A percentile compares a stretch with the other conserved stretches of the same genome.
Evolutionary conservation across 2,888 invertebrate genomes (phyloP).

Genomic region (Ennomos fuscantarius): DNA sequence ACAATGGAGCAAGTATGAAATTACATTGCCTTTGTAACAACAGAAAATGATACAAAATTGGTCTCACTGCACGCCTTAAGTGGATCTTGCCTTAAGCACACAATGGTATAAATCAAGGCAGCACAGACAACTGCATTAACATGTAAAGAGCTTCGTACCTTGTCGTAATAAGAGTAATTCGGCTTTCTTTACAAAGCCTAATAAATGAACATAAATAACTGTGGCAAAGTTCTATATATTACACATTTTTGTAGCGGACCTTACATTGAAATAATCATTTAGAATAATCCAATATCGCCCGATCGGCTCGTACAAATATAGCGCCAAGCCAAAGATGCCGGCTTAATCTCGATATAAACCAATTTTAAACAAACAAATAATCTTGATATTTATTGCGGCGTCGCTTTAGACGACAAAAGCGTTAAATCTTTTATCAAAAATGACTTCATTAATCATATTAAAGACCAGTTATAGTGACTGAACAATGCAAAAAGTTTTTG

Average conservation of each 20-base stretch:
- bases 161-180: constrained; percentile 4
- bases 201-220: not conserved
- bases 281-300: constrained; percentile 46
- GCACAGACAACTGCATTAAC: constrained; percentile 39
- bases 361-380: constrained; percentile 29
- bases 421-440: constrained; percentile 9
- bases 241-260: not conserved
- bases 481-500: constrained; percentile 34
- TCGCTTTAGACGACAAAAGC: constrained; percentile 22
- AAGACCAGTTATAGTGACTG: constrained; percentile 2
- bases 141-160: constrained; percentile 13
- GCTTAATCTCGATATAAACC: constrained; percentile 30
- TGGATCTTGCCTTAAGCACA: constrained; percentile 44
- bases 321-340: constrained; percentile 28
- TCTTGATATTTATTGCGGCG: constrained; percentile 28
- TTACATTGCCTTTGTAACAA: constrained; percentile 25
- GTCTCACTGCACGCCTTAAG: constrained; percentile 24
- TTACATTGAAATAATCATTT: constrained; percentile 38
- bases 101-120: constrained; percentile 59
- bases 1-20: constrained; percentile 22
- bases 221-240: constrained; percentile 3
- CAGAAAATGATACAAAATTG: constrained; percentile 34
- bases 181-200: not conserved
- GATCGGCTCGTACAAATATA: constrained; percentile 39
- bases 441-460: constrained; percentile 10